A percentile compares a stretch with the other conserved stretches of the same genome.
phyloP scores from a whole-genome alignment of 2,797 vertebrate genomes.

The Gambusia yucatana region DNA sequence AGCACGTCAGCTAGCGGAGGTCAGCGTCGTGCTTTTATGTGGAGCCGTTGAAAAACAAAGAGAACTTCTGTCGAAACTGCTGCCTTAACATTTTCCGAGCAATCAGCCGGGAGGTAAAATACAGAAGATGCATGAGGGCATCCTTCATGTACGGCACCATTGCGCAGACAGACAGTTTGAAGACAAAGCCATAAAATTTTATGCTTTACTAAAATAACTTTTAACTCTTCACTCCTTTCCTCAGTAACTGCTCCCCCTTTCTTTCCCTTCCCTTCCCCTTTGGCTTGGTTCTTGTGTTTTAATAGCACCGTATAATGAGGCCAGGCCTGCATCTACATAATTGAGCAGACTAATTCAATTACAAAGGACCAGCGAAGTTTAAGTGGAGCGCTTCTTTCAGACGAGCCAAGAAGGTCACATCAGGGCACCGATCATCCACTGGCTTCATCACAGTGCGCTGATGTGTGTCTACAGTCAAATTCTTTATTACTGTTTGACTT shows the following conservation, averaged over 20 bases:
- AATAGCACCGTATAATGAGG: constrained; percentile 73
- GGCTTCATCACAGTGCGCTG: constrained; percentile 2
- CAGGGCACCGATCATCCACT: constrained; percentile 44
- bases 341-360: constrained; percentile 80
- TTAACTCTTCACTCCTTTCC: constrained; percentile 15
- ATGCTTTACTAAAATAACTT: constrained; percentile 48
- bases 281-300: constrained; percentile 55
- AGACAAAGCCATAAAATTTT: constrained; percentile 52
- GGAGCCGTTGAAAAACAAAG: constrained; percentile 48
- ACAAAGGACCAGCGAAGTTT: constrained; percentile 76
- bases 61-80: constrained; percentile 36
- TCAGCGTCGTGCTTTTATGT: constrained; percentile 51
- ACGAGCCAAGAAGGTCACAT: constrained; percentile 64
- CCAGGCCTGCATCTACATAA: constrained; percentile 71
- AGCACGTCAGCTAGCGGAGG: constrained; percentile 48
- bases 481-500: constrained; percentile 18
- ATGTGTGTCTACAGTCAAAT: constrained; percentile 24
- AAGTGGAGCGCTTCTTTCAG: constrained; percentile 74
- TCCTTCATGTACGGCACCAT: constrained; percentile 31
- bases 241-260: constrained; percentile 30
- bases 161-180: constrained; percentile 34
- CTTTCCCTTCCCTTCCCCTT: constrained; percentile 14
- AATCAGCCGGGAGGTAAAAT: constrained; percentile 38
- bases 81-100: constrained; percentile 48
- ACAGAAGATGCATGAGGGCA: constrained; percentile 33